A percentile compares a stretch with the other conserved stretches of the same genome.
Conservation (phyloP, 2,113 vertebrate genomes). For the Hippocampus mohnikei region DNA sequence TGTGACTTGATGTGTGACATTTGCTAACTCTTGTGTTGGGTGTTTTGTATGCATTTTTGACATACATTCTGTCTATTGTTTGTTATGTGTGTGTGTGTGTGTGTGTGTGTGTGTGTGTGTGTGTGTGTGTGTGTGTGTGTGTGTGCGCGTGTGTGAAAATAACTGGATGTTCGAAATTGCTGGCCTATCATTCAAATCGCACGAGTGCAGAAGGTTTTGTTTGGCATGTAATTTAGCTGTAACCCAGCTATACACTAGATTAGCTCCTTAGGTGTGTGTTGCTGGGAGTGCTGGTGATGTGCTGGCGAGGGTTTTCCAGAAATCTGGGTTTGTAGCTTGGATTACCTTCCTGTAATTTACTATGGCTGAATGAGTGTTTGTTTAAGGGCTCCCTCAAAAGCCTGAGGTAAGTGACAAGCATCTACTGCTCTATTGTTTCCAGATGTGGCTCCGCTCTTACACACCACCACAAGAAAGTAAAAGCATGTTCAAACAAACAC, state of each 20-base stretch:
- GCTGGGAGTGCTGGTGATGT: neutral
- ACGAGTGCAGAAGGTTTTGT: slow-evolving; percentile 24
- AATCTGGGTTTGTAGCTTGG: slow-evolving; percentile 48
- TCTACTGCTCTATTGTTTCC: slow-evolving; percentile 65
- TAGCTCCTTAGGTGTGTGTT: slow-evolving; percentile 5
- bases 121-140: no score
- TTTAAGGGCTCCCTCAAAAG: slow-evolving; percentile 63
- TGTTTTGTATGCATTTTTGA: slow-evolving; percentile 7
- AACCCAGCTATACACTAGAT: neutral
- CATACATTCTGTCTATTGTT: neutral
- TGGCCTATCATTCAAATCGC: slow-evolving; percentile 32
- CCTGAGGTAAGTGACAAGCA: slow-evolving; percentile 67
- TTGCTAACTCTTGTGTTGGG: slow-evolving; percentile 20
- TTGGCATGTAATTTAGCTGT: neutral
- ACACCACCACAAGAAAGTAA: slow-evolving; percentile 15
- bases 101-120: no score
- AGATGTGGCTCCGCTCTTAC: slow-evolving; percentile 53
- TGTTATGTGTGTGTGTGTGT: no score
- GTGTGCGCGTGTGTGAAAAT: neutral
- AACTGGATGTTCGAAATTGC: neutral
- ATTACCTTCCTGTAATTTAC: slow-evolving; percentile 71
- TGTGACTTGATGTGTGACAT: neutral
- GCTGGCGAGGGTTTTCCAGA: slow-evolving; percentile 28
- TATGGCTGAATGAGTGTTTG: slow-evolving; percentile 68
- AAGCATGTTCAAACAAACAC: neutral